Conservation (phyloP, 2,113 vertebrate genomes). For the Propithecus coquereli region DNA sequence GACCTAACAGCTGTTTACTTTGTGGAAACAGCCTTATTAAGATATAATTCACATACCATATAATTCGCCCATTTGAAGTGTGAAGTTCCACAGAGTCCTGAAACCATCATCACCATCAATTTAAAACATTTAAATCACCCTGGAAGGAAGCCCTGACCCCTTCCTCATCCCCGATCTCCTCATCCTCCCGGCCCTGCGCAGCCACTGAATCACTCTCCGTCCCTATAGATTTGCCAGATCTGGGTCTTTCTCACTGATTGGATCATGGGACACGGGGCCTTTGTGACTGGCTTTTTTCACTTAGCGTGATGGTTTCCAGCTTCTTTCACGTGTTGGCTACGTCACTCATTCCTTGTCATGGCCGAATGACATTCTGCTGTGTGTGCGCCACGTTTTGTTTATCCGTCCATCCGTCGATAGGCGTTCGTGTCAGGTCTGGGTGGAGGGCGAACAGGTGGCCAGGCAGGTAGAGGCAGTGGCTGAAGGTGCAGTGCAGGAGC, state of each 20-base stretch:
- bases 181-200: too few species aligned
- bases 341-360: neutral
- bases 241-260: neutral
- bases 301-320: neutral
- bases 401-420: neutral
- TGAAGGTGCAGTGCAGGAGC: too few species aligned
- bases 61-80: neutral
- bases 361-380: neutral
- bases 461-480: too few species aligned
- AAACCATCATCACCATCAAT: neutral
- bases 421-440: neutral
- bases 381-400: neutral
- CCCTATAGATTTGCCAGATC: neutral
- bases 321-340: neutral
- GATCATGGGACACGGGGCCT: neutral
- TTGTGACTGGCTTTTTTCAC: neutral
- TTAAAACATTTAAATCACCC: neutral
- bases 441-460: too few species aligned
- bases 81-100: neutral
- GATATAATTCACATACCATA: neutral
- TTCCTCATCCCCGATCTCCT: neutral
- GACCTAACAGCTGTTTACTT: neutral
- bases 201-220: neutral
- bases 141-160: neutral
- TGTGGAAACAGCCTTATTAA: neutral